These are phyloP conservation scores for Harpalus rubripes DNA, from an alignment of 2,888 invertebrate genomes.

Conservation along the genomic window DNA sequence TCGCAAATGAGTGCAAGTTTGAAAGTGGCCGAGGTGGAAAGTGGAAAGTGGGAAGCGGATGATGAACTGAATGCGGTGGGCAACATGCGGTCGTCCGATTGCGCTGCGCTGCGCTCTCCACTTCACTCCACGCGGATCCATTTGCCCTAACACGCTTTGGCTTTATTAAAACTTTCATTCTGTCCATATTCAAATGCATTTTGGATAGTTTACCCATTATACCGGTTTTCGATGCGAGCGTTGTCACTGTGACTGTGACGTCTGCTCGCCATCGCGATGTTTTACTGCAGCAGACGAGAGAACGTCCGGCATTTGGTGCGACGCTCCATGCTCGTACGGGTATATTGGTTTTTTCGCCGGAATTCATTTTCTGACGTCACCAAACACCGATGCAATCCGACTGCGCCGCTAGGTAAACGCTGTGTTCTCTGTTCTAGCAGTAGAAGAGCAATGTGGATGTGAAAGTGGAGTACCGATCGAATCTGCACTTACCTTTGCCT, in stretches of 20 bases:
- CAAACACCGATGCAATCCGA: slow-evolving; percentile 37
- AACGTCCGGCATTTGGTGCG: background rate
- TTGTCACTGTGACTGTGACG: slow-evolving; percentile 3
- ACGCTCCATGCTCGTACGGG: background rate
- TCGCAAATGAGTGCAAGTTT: slow-evolving; percentile 64
- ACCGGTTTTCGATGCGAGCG: slow-evolving; percentile 22
- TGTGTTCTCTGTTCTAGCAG: background rate
- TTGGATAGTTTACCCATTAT: slow-evolving; percentile 59
- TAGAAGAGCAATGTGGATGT: background rate
- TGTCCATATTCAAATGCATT: slow-evolving; percentile 63
- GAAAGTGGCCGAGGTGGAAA: slow-evolving; percentile 13
- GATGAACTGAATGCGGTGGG: slow-evolving; percentile 46
- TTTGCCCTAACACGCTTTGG: slow-evolving; percentile 60
- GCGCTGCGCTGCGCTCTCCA: slow-evolving; percentile 13
- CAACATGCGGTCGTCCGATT: slow-evolving; percentile 49
- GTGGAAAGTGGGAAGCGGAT: slow-evolving; percentile 4
- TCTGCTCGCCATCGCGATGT: slow-evolving; percentile 10
- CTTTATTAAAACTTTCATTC: slow-evolving; percentile 65
- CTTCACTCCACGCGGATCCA: slow-evolving; percentile 34
- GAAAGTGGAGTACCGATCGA: slow-evolving; percentile 17
- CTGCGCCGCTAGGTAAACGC: background rate
- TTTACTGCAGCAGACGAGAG: slow-evolving; percentile 1
- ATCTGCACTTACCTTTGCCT: slow-evolving; percentile 46
- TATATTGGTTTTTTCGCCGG: slow-evolving; percentile 45
- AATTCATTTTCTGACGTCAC: slow-evolving; percentile 44